Evolutionary conservation across 2,113 vertebrate genomes (phyloP), one percentile per base, ranked within the genome.

Genomic region (Neogale vison): DNA sequence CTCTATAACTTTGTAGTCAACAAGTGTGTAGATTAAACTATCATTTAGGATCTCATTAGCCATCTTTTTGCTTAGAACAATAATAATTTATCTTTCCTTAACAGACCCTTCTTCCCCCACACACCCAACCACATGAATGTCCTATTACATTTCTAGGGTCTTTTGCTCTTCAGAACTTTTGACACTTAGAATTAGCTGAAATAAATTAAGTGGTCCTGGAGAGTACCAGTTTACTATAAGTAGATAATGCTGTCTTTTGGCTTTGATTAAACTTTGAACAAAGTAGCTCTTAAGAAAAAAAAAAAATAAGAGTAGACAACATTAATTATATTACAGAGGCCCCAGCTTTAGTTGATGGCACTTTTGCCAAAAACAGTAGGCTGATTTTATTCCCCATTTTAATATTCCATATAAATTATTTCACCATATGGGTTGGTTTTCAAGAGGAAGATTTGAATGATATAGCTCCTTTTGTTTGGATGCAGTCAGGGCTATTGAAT

Each of bases 1-100:
- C 92, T 95, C 55, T 98, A 42, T 80, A 96, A 83, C 93, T 34
- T 96, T 93, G 67, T 95, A 77, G 91, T 97, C 97, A 95, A 97
- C 74, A 97, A 98, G 93, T 89, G 96, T 74, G 93, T 92, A 84
- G 88, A 98, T 97, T 98, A 96, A 97, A 97, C 94, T 96, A 90
- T 95, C 72, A 45, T 98, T 98, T 97, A 97, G 94, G 94, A 95
- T 52, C 55, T 96, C 47, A 12, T 77, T 98, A 97, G 77, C 81
- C 71, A 94, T 96, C 96, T 97, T 98, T 98, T 98, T 88, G 71
- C 94, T 97, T 97, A 55, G 57, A 76, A 93, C 79, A 98, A 93
- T 97, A 98, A 98, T 97, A 96, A 96, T 97, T 97, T 98, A 97
- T 65, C 88, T 96, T 98, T 98, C 88, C 94, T 59, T 72, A 96